Conservation (phyloP, 2,888 invertebrate genomes). For the Pristionchus entomophagus region DNA sequence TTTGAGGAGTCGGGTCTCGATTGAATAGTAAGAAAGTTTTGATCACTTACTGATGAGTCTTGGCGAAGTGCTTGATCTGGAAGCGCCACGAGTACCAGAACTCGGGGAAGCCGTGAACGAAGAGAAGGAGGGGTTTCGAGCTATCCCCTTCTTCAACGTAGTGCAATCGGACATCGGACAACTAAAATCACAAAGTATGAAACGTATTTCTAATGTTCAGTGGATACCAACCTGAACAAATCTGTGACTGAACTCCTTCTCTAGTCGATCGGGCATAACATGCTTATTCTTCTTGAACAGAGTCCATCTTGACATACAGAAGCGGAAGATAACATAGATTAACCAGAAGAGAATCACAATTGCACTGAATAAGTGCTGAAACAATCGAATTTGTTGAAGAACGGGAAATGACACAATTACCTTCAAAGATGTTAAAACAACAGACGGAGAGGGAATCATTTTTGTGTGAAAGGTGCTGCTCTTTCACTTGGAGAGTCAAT, state of each 20-base stretch:
- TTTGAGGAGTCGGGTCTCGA: no score
- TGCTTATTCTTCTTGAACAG: slow-evolving; percentile 34
- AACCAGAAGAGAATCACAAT: background rate
- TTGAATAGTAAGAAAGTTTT: no score
- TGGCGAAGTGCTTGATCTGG: slow-evolving; percentile 82
- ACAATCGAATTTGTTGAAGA: background rate
- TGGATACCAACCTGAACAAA: slow-evolving; percentile 49
- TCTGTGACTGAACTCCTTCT: slow-evolving; percentile 55
- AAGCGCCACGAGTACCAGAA: slow-evolving; percentile 87
- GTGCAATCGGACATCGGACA: slow-evolving; percentile 83
- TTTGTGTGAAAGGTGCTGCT: background rate
- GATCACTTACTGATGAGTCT: slow-evolving; percentile 62
- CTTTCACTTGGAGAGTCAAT: background rate
- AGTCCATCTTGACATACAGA: background rate
- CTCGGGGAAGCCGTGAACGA: slow-evolving; percentile 86
- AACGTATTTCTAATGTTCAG: background rate
- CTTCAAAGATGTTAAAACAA: background rate
- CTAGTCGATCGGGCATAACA: background rate
- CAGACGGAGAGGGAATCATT: background rate
- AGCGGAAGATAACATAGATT: background rate
- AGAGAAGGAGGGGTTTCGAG: slow-evolving; percentile 83
- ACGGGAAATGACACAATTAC: background rate
- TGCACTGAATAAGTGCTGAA: slow-evolving; percentile 15
- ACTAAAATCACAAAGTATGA: background rate
- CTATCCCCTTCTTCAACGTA: slow-evolving; percentile 83